A percentile compares a stretch with the other conserved stretches of the same genome.
phyloP scores from a whole-genome alignment of 2,797 vertebrate genomes.

The Chromis chromis region DNA sequence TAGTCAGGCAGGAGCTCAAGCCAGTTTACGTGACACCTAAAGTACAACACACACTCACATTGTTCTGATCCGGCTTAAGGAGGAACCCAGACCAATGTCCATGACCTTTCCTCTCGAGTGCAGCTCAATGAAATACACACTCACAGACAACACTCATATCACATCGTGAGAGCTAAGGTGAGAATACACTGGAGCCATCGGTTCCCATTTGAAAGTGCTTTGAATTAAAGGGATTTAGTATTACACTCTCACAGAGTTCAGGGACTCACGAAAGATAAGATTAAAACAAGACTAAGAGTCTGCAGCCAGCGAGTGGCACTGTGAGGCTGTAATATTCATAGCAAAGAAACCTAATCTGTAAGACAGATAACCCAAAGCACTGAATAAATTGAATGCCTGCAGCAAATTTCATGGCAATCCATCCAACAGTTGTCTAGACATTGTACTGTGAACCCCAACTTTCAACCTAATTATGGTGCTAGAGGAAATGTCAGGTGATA shows the following conservation, averaged over 20 bases:
- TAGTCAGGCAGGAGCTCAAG: too few species aligned
- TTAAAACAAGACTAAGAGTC: not conserved
- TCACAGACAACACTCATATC: not conserved
- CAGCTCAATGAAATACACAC: not conserved
- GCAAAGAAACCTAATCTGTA: not conserved
- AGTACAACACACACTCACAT: not conserved
- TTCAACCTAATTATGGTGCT: too few species aligned
- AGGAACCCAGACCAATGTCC: not conserved
- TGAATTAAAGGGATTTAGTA: not conserved
- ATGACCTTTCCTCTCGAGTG: constrained; percentile 7
- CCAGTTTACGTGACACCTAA: too few species aligned
- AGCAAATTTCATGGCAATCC: not conserved
- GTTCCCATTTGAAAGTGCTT: not conserved
- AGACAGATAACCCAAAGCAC: not conserved
- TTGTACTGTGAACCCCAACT: not conserved
- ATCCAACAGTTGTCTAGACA: not conserved
- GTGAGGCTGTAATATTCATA: not conserved
- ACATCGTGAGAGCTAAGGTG: not conserved
- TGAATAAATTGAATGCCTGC: not conserved
- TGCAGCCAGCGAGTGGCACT: not conserved
- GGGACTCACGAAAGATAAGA: not conserved
- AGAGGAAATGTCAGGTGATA: too few species aligned
- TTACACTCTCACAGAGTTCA: too few species aligned
- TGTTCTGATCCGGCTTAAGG: constrained; percentile 13
- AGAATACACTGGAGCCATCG: not conserved